Conservation (phyloP, 1,140 invertebrate species). For the Aphis craccivora region DNA sequence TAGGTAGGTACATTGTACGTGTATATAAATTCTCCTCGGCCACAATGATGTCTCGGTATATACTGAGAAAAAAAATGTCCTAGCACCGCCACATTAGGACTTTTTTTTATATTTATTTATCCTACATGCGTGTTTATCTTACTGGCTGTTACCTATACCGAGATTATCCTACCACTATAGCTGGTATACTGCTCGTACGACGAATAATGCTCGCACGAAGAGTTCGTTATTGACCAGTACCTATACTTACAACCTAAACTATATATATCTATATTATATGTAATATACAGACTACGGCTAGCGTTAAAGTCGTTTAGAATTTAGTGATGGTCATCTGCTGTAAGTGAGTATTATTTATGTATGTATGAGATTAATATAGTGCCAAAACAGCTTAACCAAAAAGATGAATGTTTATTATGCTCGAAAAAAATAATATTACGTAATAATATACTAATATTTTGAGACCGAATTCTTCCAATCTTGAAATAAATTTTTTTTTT, state of each 20-base stretch:
- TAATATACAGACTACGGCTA: background rate
- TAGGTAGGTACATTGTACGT: background rate
- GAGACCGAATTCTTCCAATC: background rate
- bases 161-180: background rate
- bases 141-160: background rate
- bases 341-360: background rate
- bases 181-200: background rate
- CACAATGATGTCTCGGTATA: background rate
- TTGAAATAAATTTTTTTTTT: background rate
- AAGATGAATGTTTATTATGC: background rate
- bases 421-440: background rate
- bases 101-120: constrained; percentile 8
- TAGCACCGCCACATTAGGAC: background rate
- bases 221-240: constrained; percentile 26
- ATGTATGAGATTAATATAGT: background rate
- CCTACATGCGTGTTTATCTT: background rate
- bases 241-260: background rate
- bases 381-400: background rate
- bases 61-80: background rate
- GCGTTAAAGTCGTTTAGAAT: constrained; percentile 39
- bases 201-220: background rate
- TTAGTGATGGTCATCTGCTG: background rate
- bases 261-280: background rate
- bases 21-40: background rate
- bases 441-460: background rate